Conservation (phyloP, 2,113 vertebrate genomes). For the Prochilodus magdalenae region DNA sequence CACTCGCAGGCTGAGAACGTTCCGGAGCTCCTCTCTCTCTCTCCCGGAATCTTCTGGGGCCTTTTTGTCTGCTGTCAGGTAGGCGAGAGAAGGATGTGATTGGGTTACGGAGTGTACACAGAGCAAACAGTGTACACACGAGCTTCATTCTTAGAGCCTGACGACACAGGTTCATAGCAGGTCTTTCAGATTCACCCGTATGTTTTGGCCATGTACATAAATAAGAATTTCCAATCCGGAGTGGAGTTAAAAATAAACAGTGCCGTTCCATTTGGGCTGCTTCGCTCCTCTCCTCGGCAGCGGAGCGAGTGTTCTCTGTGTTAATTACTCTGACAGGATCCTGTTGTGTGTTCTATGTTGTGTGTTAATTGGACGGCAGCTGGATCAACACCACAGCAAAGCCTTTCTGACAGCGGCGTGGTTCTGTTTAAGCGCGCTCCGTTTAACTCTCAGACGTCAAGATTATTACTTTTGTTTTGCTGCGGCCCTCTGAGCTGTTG, state of each 20-base stretch:
- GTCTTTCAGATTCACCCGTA: no score
- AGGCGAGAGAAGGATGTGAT: constrained; percentile 8
- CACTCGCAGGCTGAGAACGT: not conserved
- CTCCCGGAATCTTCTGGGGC: not conserved
- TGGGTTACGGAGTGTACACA: not conserved
- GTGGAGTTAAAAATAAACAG: not conserved
- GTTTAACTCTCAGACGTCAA: no score
- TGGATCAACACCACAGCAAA: constrained; percentile 4
- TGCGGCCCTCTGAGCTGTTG: no score
- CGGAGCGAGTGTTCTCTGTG: not conserved
- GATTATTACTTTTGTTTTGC: no score
- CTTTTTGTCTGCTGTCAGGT: not conserved
- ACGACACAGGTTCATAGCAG: not conserved
- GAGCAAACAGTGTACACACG: not conserved
- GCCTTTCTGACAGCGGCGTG: not conserved
- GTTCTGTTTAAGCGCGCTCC: not conserved
- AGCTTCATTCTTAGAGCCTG: no score
- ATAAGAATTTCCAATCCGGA: not conserved
- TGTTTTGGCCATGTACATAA: not conserved
- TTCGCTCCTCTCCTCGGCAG: not conserved
- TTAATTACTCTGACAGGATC: not conserved
- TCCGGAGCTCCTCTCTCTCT: constrained; percentile 4
- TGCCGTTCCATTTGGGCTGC: not conserved
- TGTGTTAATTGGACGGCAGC: constrained; percentile 8
- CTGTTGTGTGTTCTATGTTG: not conserved